phyloP scores from a whole-genome alignment of 2,113 vertebrate genomes.

The Nycticebus coucang region DNA sequence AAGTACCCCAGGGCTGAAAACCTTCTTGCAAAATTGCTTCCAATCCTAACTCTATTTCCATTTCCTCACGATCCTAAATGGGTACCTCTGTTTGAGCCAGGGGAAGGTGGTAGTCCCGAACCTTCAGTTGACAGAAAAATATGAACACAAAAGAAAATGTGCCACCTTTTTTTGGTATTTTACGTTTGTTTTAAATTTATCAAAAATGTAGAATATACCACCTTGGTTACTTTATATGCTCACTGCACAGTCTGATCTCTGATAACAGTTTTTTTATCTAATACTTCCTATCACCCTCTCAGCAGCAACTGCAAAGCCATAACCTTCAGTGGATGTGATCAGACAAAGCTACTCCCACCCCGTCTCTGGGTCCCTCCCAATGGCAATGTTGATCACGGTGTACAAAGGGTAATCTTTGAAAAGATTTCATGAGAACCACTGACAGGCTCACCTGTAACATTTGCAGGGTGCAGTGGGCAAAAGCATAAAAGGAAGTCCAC shows the following conservation, averaged over 20 bases:
- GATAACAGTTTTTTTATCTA: background rate
- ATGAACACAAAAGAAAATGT: background rate
- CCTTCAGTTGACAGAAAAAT: background rate
- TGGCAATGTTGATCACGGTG: background rate
- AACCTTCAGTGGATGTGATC: background rate
- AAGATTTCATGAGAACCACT: background rate
- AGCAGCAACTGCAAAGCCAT: background rate
- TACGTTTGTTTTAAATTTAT: no score
- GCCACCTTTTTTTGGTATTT: background rate
- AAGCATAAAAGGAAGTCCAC: background rate
- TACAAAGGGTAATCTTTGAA: background rate
- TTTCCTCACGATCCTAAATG: no score
- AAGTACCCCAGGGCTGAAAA: background rate
- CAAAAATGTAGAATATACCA: no score
- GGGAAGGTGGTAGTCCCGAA: background rate
- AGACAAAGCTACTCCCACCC: background rate
- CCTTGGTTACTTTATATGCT: background rate
- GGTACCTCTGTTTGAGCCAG: background rate
- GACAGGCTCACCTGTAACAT: background rate
- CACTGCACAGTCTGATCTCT: background rate
- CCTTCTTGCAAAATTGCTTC: no score
- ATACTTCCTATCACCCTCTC: background rate
- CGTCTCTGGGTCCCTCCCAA: background rate
- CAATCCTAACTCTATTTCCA: no score
- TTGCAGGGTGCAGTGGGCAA: background rate